phyloP scores from a whole-genome alignment of 2,888 invertebrate species.

The Exephanes ischioxanthus region DNA sequence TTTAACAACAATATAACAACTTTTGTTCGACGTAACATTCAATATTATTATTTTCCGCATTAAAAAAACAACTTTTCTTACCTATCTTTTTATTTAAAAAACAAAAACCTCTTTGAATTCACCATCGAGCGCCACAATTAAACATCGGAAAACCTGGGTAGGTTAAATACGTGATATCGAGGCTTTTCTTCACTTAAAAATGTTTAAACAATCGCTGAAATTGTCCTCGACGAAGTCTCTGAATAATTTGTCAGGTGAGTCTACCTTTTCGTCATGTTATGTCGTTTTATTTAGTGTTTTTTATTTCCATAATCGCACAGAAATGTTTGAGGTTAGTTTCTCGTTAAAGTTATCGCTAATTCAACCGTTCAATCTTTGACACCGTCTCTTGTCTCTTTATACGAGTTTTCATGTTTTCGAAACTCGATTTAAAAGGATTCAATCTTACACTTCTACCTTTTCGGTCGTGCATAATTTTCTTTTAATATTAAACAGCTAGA shows the following conservation, averaged over 20 bases:
- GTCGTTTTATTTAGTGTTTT: neutral
- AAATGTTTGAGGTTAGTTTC: neutral
- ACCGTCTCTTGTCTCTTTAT: neutral
- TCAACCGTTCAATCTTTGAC: neutral
- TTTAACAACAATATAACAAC: conserved; percentile 11
- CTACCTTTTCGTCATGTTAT: neutral
- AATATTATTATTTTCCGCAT: neutral
- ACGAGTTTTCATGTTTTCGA: neutral
- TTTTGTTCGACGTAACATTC: neutral
- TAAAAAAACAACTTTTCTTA: neutral
- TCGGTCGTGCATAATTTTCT: neutral
- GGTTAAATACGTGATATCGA: conserved; percentile 22
- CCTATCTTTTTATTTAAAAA: neutral
- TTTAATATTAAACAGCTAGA: neutral
- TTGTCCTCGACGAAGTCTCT: conserved; percentile 53
- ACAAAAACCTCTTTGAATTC: neutral
- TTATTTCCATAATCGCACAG: neutral
- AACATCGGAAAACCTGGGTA: conserved; percentile 1
- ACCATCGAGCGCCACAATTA: neutral
- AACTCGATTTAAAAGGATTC: neutral
- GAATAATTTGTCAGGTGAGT: conserved; percentile 64
- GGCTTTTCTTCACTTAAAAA: conserved; percentile 39
- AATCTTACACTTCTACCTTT: neutral
- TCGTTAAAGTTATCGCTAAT: neutral
- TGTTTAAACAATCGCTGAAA: conserved; percentile 70